phyloP scores from a whole-genome alignment of 2,888 invertebrate genomes.

The Acleris emargana region DNA sequence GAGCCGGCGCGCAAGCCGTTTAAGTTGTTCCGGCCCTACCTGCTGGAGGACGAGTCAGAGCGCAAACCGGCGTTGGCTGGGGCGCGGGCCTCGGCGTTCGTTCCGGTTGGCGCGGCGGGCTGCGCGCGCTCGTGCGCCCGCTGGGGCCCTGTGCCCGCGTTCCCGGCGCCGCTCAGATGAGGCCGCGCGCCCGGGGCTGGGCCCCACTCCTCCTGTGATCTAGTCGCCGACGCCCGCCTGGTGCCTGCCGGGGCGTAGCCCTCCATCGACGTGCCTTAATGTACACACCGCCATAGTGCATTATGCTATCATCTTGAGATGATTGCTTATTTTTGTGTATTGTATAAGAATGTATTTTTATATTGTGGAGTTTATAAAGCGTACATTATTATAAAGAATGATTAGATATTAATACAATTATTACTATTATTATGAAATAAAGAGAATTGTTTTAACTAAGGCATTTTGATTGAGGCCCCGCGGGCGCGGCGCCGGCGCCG shows the following conservation, averaged over 20 bases:
- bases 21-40: conserved; percentile 90
- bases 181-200: conserved; percentile 61
- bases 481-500: conserved; percentile 61
- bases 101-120: conserved; percentile 75
- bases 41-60: conserved; percentile 86
- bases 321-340: conserved; percentile 79
- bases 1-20: conserved; percentile 84
- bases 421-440: conserved; percentile 75
- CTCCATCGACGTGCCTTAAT: conserved; percentile 78
- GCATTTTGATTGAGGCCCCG: conserved; percentile 55
- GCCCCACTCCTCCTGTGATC: conserved; percentile 77
- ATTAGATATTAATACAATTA: conserved; percentile 63
- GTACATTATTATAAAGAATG: conserved; percentile 76
- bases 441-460: conserved; percentile 74
- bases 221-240: conserved; percentile 80
- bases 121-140: conserved; percentile 69
- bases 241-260: conserved; percentile 82
- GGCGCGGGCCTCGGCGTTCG: conserved; percentile 76
- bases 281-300: conserved; percentile 81
- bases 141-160: conserved; percentile 85
- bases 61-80: conserved; percentile 66
- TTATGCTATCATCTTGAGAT: conserved; percentile 73
- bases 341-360: conserved; percentile 80
- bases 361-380: conserved; percentile 79
- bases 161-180: conserved; percentile 78